Evolutionary conservation across 2,888 invertebrate genomes (phyloP), one percentile per base, ranked within the genome.

Genomic region (Ichneumoninae sp.): DNA sequence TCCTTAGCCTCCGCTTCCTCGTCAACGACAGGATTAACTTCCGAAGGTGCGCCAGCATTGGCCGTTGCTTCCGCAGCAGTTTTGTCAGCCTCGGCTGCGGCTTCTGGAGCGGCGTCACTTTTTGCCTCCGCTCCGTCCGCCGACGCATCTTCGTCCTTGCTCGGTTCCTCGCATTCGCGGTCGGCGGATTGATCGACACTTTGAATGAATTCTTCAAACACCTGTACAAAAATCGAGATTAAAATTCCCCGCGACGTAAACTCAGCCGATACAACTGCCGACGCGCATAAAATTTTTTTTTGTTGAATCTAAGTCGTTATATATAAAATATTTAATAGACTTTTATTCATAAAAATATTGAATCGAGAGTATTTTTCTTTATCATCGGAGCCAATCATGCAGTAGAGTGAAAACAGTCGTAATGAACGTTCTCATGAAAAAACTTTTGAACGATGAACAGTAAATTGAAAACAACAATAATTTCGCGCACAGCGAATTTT

Each of bases 201-300:
- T 87, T 92, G 91, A 70, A 93, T 91, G 82, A 93, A 93, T 79
- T 93, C 91, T 87, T 93, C 93, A 87, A 93, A 93, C 83, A 92
- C 88, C 93, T 93, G 82, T 65, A 76, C 69, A 85, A 82, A 85
- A 87, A 85, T 40, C 71, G 76, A 71, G 60, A 69, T 52, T 75
- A 70, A 83, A 54, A 80, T 81, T 30, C 54, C n/a, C 66, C 19
- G 65, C 68, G 30, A 75, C 33, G 30, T n/a, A 71, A 50, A 79
- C 70, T 30, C 13, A 13, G 22, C 16, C 8, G 44, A 44, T 52
- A 54, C 22, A 84, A 78, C 62, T 60, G 65, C 47, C 70, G 71
- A 40, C 71, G 69, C 65, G 72, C 33, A 80, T 50, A 7, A 50
- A 50, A 47, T 1, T 62, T 76, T 74, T 44, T 60, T 52, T 81